Evolutionary conservation across 2,113 vertebrate genomes (phyloP).

Genomic region (Anseranas semipalmata): DNA sequence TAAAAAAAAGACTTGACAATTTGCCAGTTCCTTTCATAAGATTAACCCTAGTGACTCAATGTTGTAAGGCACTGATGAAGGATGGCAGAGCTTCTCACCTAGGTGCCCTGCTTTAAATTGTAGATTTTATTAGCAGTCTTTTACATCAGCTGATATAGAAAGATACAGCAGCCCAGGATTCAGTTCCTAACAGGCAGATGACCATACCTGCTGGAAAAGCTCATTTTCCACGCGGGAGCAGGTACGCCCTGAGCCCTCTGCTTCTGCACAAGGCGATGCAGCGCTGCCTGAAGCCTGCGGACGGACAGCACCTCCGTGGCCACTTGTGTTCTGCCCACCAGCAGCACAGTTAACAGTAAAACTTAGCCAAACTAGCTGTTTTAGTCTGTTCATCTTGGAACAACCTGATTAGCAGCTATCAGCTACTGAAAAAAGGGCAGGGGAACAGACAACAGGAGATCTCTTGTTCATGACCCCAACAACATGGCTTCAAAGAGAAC

Average conservation of each 20-base stretch:
- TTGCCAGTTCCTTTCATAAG: not conserved
- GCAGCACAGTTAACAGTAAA: not conserved
- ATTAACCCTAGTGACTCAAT: not conserved
- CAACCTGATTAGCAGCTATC: not conserved
- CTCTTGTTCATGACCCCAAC: not conserved
- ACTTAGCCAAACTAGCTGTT: not conserved
- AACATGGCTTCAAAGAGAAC: not conserved
- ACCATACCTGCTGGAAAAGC: not conserved
- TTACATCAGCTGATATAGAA: not conserved
- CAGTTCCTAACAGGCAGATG: not conserved
- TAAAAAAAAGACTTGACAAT: not conserved
- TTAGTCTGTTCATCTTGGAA: not conserved
- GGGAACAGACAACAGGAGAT: not conserved
- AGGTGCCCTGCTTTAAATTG: not conserved
- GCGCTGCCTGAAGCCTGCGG: not conserved
- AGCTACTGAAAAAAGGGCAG: not conserved
- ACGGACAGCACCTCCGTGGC: rapidly evolving
- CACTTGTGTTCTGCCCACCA: not conserved
- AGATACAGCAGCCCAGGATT: not conserved
- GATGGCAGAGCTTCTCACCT: not conserved
- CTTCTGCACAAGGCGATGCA: rapidly evolving
- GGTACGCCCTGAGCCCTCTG: not conserved
- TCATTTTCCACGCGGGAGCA: not conserved
- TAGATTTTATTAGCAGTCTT: not conserved
- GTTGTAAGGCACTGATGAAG: not conserved